Conservation (phyloP, 2,888 invertebrate species). For the Eupeodes latifasciatus region DNA sequence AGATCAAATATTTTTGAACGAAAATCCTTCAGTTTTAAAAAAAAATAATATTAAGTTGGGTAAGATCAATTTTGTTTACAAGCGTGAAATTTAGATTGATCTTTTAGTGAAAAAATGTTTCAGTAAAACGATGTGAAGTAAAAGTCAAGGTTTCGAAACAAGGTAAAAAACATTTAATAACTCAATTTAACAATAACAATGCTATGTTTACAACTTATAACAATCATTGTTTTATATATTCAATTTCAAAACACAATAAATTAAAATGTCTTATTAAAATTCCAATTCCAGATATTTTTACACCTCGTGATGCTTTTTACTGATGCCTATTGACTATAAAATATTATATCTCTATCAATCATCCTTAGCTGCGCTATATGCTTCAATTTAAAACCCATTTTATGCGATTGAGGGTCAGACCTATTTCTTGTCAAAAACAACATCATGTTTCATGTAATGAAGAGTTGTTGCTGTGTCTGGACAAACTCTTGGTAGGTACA, state of each 20-base stretch:
- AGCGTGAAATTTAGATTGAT: too few species aligned
- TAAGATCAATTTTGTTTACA: too few species aligned
- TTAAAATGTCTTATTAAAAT: not conserved
- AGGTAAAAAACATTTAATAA: not conserved
- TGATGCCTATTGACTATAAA: not conserved
- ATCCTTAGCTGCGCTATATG: conserved; percentile 41
- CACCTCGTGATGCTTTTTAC: conserved; percentile 14
- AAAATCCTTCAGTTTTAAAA: too few species aligned
- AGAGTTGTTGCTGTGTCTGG: not conserved
- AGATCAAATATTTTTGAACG: too few species aligned
- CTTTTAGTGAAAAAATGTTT: too few species aligned
- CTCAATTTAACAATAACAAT: not conserved
- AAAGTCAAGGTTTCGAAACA: too few species aligned
- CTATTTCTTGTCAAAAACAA: conserved; percentile 13
- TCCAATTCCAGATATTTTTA: conserved; percentile 2
- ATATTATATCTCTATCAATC: conserved; percentile 56
- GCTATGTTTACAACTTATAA: not conserved
- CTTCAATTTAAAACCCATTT: conserved; percentile 50
- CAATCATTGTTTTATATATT: not conserved
- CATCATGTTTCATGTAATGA: conserved; percentile 67
- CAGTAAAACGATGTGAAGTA: too few species aligned
- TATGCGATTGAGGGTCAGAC: conserved; percentile 45
- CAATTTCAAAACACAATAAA: not conserved
- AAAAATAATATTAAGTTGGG: too few species aligned
- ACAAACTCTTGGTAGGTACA: not conserved